These are phyloP conservation scores for Philaethria dido DNA, from an alignment of 2,888 invertebrate genomes.

Conservation along the genomic window DNA sequence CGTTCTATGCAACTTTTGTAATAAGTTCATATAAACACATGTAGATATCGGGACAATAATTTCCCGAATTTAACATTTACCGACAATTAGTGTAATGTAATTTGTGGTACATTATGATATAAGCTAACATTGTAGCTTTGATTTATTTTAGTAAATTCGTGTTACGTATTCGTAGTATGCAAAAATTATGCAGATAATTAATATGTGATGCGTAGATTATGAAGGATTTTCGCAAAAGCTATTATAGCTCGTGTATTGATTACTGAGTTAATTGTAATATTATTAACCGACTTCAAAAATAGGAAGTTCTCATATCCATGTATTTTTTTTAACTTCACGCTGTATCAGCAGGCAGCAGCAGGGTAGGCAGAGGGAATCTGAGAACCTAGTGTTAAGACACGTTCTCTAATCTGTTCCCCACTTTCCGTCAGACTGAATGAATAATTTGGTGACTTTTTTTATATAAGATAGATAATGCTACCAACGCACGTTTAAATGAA, in stretches of 20 bases:
- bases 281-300: too few species aligned
- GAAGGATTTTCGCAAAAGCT: background rate
- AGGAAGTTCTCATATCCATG: too few species aligned
- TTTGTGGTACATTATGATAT: background rate
- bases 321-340: too few species aligned
- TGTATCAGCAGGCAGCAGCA: too few species aligned
- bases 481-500: too few species aligned
- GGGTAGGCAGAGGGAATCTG: too few species aligned
- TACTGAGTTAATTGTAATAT: background rate
- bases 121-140: background rate
- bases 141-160: background rate
- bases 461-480: too few species aligned
- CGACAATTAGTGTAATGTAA: background rate
- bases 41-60: background rate
- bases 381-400: too few species aligned
- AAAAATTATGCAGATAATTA: background rate
- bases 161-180: too few species aligned
- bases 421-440: too few species aligned
- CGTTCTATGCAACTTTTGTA: background rate
- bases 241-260: background rate
- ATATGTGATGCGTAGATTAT: conserved; percentile 3
- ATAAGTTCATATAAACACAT: background rate
- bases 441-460: too few species aligned
- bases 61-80: background rate
- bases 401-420: too few species aligned